These are phyloP conservation scores for Neodon shergylaensis DNA, from an alignment of 2,113 vertebrate genomes.

Conservation along the genomic window DNA sequence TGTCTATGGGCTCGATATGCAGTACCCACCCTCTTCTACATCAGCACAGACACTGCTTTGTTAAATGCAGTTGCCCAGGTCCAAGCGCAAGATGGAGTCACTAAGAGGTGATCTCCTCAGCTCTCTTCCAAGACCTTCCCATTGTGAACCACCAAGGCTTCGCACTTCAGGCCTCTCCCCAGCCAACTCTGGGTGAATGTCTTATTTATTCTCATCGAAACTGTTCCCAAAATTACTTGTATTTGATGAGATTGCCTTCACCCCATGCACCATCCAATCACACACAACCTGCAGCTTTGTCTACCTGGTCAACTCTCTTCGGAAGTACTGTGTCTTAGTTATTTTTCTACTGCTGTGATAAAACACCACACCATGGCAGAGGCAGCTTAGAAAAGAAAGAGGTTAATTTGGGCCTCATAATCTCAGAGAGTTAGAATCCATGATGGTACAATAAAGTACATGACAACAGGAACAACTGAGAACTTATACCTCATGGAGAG, in stretches of 20 bases:
- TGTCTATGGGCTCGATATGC: no score
- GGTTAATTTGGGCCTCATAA: not conserved
- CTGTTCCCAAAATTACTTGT: not conserved
- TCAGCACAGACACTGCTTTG: not conserved
- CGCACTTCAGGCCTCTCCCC: no score
- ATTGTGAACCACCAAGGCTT: not conserved
- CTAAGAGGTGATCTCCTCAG: not conserved
- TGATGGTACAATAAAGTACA: not conserved
- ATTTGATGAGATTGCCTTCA: not conserved
- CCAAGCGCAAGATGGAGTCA: not conserved
- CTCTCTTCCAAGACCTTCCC: not conserved
- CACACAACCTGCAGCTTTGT: not conserved
- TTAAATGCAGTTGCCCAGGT: not conserved
- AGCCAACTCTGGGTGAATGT: not conserved
- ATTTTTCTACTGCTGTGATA: not conserved
- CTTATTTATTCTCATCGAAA: fast-evolving
- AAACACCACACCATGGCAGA: not conserved
- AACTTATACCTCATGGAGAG: not conserved
- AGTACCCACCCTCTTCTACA: not conserved
- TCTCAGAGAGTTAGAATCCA: not conserved
- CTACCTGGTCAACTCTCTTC: not conserved
- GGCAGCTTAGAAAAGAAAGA: not conserved
- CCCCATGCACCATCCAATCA: not conserved
- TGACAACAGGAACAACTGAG: not conserved
- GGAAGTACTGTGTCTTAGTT: not conserved